Base-by-base conservation (phyloP, 2,797 vertebrate species). In the Graptemys geographica region DNA sequence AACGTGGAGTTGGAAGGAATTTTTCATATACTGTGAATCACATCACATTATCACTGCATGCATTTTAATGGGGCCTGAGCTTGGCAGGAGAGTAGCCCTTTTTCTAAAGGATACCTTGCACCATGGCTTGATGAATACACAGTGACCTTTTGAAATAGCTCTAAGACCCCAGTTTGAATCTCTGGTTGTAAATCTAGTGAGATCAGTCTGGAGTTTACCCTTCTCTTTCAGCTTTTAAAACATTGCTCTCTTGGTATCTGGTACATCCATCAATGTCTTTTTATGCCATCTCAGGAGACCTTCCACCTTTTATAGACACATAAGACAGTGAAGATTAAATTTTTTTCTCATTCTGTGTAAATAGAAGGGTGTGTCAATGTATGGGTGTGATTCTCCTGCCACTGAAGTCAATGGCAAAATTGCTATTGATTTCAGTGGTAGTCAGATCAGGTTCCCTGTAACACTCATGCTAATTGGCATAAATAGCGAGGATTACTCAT, bases 401-500 rank as follows among this genome's bases (percentile, higher is more conserved):
- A 1, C 44, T 74, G 74, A 33, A 80, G 28, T 65, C 82, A 74
- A 56, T 93, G 57, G 80, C 55, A 92, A 79, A 87, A 0, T 1
- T 88, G 95, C 89, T 91, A 80, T 21, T 90, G 89, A 92, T 62
- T 18, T 81, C 88, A 80, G 80, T 57, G 3, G 15, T 51, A 33
- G 0, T 4, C 87, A 87, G 62, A 33, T n/a, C 52, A 49, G 83
- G 27, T 27, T 31, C 25, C 47, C 80, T 82, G n/a, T 11, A 90
- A 84, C 79, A 92, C 62, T 49, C 25, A 31, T 78, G 28, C 83
- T n/a, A 15, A 59, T 84, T 94, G 88, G 55, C 90, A 88, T 89
- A 89, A 92, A 69, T 83, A 90, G 74, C 49, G 1, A 83, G 52
- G 8, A 83, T 94, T 96, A 81, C 49, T 93, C 69, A 86, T 37